Percentiles rank a stretch among this genome's conserved stretches.
Conservation (phyloP, 2,888 invertebrate species). For the Crematogaster levior region DNA sequence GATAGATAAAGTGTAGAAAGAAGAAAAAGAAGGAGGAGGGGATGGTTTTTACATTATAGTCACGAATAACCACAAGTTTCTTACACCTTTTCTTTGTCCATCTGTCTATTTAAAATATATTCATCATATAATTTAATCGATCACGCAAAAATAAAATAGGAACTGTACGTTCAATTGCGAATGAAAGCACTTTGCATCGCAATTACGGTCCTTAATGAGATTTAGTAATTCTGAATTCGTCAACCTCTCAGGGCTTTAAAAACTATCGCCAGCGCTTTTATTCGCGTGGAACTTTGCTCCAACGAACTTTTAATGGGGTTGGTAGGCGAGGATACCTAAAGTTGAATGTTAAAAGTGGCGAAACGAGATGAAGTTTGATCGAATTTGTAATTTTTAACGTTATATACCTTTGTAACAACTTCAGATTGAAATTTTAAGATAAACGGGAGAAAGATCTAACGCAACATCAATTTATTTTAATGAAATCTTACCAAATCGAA, state of each 20-base stretch:
- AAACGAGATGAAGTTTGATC: constrained; percentile 39
- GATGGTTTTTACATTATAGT: not conserved
- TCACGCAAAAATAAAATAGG: not conserved
- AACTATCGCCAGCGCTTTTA: constrained; percentile 20
- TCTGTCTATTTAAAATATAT: not conserved
- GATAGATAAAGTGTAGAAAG: not conserved
- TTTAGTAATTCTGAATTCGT: constrained; percentile 19
- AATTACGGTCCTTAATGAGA: constrained; percentile 32
- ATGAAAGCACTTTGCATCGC: constrained; percentile 1
- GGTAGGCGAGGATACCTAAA: not conserved
- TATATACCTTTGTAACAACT: constrained; percentile 2
- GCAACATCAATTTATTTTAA: not conserved
- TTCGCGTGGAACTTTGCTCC: not conserved
- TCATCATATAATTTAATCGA: not conserved
- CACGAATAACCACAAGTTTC: not conserved
- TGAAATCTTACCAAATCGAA: not conserved
- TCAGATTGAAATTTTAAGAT: constrained; percentile 7
- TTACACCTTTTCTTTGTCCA: not conserved
- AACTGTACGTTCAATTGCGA: not conserved
- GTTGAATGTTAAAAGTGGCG: constrained; percentile 30
- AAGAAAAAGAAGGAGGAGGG: not conserved
- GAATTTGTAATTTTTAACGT: constrained; percentile 36
- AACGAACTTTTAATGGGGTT: constrained; percentile 40
- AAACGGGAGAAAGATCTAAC: not conserved
- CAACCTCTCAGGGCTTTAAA: constrained; percentile 25